Percentiles rank a stretch among this genome's conserved stretches.
Evolutionary conservation across 2,113 vertebrate species (phyloP).

Genomic region (Periophthalmus modestus): DNA sequence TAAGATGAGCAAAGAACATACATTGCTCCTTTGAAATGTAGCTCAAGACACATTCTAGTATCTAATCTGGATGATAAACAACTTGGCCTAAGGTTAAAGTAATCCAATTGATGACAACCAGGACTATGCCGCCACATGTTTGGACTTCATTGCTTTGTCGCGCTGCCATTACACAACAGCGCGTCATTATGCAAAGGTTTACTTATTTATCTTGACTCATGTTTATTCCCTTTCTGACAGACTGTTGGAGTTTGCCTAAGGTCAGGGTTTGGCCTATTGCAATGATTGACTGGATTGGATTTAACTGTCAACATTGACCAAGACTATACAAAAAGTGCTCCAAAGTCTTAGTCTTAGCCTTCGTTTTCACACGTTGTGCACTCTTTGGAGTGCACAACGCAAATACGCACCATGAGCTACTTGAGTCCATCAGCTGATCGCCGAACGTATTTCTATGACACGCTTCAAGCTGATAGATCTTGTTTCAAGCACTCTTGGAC

Average conservation of each 20-base stretch:
- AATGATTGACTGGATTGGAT: conserved; percentile 24
- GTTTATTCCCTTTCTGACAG: background rate
- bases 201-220: background rate
- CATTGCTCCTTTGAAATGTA: background rate
- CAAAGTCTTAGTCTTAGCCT: background rate
- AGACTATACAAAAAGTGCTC: background rate
- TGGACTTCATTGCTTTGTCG: background rate
- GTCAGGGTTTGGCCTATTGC: background rate
- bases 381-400: too few species aligned
- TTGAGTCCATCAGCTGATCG: too few species aligned
- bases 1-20: background rate
- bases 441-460: too few species aligned
- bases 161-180: background rate
- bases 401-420: too few species aligned
- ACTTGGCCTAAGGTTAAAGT: background rate
- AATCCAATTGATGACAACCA: background rate
- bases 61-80: background rate
- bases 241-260: background rate
- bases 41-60: background rate
- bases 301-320: conserved; percentile 15
- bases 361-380: too few species aligned
- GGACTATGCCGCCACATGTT: background rate
- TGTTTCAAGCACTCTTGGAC: too few species aligned
- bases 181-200: background rate
- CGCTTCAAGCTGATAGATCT: too few species aligned